Base-by-base conservation (phyloP, 1,140 invertebrate genomes). In the Bombus pyrosoma region DNA sequence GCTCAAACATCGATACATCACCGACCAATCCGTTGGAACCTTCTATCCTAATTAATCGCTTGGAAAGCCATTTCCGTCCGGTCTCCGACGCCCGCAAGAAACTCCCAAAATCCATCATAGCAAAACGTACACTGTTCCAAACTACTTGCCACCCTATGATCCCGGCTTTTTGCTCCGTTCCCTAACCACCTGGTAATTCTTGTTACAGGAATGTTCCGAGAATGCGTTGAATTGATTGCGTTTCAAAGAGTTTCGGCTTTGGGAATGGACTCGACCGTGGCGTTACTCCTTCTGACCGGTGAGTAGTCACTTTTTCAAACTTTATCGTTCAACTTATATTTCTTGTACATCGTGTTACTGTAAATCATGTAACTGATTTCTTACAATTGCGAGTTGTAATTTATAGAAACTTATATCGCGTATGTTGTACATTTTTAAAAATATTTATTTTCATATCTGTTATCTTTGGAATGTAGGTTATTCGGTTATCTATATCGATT, bases 191-290 rank as follows among this genome's bases (percentile, higher is more conserved):
- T 59, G 41, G 47, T 89, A 15, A 78, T 87, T 74, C 87, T 76
- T 92, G 91, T 93, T 93, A 62, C 88, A 94, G 93, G 91, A 91
- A 92, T 93, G 88, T 92, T 92, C 92, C 93, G 92, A 94, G 92
- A 91, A 94, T 94, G 93, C 92, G 89, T 91, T 94, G 93, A 94
- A 86, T 90, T 93, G 89, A 90, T 84, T 87, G 81, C 84, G 84
- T 76, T 85, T 89, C 86, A 81, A 83, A 88, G 79, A 90, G 90
- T 91, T 91, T 89, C 88, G 90, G 89, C 89, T 90, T 91, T 86
- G 90, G 92, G 90, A 89, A 95, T 95, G 94, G 92, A 94, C 89
- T 91, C 92, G 88, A 93, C 92, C 86, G 92, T 92, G 84, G 84
- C 94, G 87, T 87, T 94, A 89, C 90, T 95, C 81, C 90, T 94